phyloP scores from a whole-genome alignment of 2,113 vertebrate species.

The Microcebus tavaratra region DNA sequence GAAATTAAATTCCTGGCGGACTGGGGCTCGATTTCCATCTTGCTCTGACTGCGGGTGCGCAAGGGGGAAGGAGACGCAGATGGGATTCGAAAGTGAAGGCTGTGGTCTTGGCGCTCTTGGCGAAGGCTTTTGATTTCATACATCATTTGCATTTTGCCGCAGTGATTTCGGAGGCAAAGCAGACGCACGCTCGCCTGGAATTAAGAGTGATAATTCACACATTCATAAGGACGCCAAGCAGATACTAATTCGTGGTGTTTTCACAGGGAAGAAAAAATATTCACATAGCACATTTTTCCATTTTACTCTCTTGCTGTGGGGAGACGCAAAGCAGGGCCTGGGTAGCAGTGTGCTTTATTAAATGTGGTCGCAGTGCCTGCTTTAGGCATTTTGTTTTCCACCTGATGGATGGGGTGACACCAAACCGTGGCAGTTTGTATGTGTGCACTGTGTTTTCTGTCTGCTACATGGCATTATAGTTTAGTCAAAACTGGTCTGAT shows the following conservation, averaged over 20 bases:
- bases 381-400: slow-evolving; percentile 1
- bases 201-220: not conserved
- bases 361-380: not conserved
- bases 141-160: slow-evolving; percentile 28
- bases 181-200: not conserved
- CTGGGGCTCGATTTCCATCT: not conserved
- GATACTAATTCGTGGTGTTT: not conserved
- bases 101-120: not conserved
- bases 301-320: not conserved
- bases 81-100: not conserved
- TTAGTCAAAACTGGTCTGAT: not conserved
- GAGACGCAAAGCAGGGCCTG: not conserved
- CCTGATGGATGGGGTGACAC: not conserved
- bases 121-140: not conserved
- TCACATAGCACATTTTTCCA: not conserved
- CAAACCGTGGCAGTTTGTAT: not conserved
- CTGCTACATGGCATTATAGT: not conserved
- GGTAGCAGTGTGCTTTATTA: not conserved
- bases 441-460: not conserved
- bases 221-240: not conserved
- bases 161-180: slow-evolving; percentile 12
- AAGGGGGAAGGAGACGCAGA: not conserved
- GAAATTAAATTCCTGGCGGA: not conserved
- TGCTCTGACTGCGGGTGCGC: not conserved
- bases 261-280: not conserved